These are phyloP conservation scores for Danaus chrysippus DNA, from an alignment of 2,888 invertebrate genomes.

Conservation along the genomic window DNA sequence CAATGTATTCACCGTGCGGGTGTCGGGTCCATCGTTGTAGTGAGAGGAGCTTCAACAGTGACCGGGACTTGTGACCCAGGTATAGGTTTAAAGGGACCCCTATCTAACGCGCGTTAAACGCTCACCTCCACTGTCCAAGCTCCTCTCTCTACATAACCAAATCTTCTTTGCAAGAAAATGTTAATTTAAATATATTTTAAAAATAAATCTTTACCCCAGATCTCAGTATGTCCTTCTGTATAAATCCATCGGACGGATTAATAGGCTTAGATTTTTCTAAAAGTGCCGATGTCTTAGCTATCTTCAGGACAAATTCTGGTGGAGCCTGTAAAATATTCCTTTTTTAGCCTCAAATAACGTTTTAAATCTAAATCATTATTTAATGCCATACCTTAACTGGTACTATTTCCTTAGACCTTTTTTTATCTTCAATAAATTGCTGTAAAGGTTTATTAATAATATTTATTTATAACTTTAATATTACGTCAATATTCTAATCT, in stretches of 20 bases:
- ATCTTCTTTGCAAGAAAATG: no score
- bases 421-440: conserved; percentile 21
- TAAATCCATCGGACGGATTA: conserved; percentile 34
- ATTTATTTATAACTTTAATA: background rate
- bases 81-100: no score
- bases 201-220: conserved; percentile 45
- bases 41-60: no score
- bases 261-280: conserved; percentile 38
- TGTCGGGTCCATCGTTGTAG: no score
- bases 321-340: conserved; percentile 45
- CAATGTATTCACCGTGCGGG: no score
- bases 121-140: no score
- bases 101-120: no score
- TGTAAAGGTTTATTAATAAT: conserved; percentile 16
- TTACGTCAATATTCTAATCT: background rate
- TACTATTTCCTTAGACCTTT: conserved; percentile 18
- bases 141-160: no score
- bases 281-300: conserved; percentile 48
- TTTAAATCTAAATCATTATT: conserved; percentile 3
- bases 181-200: background rate
- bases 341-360: background rate
- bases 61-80: no score
- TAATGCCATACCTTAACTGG: conserved; percentile 33
- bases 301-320: conserved; percentile 49
- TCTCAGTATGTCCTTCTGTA: conserved; percentile 45